Evolutionary conservation across 1,140 invertebrate genomes (phyloP), one percentile per base, ranked within the genome.

Genomic region (Pachypeltis micranthus): DNA sequence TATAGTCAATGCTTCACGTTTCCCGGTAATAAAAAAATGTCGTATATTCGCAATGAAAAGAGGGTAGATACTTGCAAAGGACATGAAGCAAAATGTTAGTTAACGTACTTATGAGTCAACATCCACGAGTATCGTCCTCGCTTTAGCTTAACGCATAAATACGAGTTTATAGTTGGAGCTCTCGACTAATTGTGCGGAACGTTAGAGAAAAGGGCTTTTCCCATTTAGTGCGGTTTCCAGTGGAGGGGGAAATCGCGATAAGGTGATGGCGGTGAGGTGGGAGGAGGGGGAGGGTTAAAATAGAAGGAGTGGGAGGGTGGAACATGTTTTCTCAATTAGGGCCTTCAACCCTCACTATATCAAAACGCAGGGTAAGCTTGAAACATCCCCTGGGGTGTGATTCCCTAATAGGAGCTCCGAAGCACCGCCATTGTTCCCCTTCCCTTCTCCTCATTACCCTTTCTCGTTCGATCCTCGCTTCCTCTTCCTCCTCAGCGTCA

Each of bases 331-430:
- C 47, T 51, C 47, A 51, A 51, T 51, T 51, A 51, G 47, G 23
- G 47, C 47, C n/a, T 51, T 51, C 47, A 51, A 51, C 47, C 47
- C 47, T 21, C 47, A 51, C 47, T 51, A 51, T 51, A 51, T 51
- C 47, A 51, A 10, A 51, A 51, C 10, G 3, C 12, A 51, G 47
- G 47, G 47, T 10, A 21, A 21, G 19, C 7, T 4, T 51, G 47
- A 51, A 51, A 51, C 47, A 51, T 51, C 47, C 47, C 47, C 47
- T 10, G 23, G 47, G 47, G 47, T 51, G 47, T 51, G 47, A 51
- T 51, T 51, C 47, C 47, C 47, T 51, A 51, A 51, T 51, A 51
- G 47, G 47, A 51, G 47, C 47, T 21, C 12, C 4, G 47, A 21
- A 21, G 47, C 12, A 21, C 47, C 47, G 47, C 47, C 47, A 51